Evolutionary conservation across 2,113 vertebrate species (phyloP).

Genomic region (Sinocyclocheilus maitianheensis): DNA sequence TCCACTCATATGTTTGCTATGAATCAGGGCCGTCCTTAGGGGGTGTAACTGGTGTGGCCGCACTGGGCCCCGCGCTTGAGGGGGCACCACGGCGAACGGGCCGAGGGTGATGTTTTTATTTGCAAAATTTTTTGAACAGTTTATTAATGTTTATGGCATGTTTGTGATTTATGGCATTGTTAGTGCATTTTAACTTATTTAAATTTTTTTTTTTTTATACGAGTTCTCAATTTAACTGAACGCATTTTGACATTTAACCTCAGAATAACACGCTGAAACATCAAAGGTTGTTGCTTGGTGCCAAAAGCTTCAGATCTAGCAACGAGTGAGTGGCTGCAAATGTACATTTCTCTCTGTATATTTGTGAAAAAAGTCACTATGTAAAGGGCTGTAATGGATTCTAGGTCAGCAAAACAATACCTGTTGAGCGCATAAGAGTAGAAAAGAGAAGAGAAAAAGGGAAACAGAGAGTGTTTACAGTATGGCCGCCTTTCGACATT

Average conservation of each 20-base stretch:
- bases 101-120: too few species aligned
- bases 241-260: not conserved
- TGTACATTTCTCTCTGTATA: not conserved
- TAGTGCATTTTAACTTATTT: not conserved
- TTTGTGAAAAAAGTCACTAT: slow-evolving; percentile 7
- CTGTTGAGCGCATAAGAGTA: slow-evolving; percentile 70
- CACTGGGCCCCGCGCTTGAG: too few species aligned
- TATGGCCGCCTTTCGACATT: slow-evolving; percentile 47
- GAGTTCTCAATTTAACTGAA: not conserved
- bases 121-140: not conserved
- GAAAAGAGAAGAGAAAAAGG: slow-evolving; percentile 35
- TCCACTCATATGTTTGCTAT: too few species aligned
- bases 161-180: not conserved
- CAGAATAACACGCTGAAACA: slow-evolving; percentile 24
- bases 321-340: not conserved
- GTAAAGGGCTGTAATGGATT: slow-evolving; percentile 73
- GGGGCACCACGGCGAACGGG: too few species aligned
- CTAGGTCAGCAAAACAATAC: slow-evolving; percentile 67
- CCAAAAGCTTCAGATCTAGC: slow-evolving; percentile 11
- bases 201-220: too few species aligned
- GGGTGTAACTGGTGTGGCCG: too few species aligned
- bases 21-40: too few species aligned
- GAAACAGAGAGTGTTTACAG: slow-evolving; percentile 48
- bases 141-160: not conserved
- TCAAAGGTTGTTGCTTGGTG: not conserved